Evolutionary conservation across 1,140 invertebrate genomes (phyloP).

Genomic region (Heliconius congener): DNA sequence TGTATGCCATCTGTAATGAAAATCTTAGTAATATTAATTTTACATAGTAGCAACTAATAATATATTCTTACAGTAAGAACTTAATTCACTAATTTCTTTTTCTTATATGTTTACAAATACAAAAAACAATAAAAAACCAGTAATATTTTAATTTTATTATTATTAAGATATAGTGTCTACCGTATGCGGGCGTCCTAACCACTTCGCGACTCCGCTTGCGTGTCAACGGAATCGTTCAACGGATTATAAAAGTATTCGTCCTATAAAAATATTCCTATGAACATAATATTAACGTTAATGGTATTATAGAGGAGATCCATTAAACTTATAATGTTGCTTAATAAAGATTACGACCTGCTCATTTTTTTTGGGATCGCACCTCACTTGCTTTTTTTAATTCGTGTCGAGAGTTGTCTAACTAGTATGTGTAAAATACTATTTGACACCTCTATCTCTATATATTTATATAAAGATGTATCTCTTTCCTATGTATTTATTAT

Average conservation of each 20-base stretch:
- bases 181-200: conserved; percentile 12
- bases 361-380: conserved; percentile 38
- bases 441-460: no score
- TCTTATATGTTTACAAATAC: neutral
- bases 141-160: neutral
- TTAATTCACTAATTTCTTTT: no score
- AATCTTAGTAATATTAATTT: no score
- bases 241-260: conserved; percentile 63
- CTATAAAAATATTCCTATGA: conserved; percentile 62
- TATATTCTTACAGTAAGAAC: no score
- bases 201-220: conserved; percentile 43
- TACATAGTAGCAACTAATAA: no score
- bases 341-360: conserved; percentile 51
- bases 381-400: conserved; percentile 25
- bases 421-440: neutral
- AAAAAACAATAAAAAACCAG: neutral
- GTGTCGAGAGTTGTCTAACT: conserved; percentile 24
- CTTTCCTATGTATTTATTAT: no score
- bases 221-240: conserved; percentile 53
- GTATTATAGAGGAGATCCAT: conserved; percentile 55
- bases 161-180: neutral
- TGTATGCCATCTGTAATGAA: no score
- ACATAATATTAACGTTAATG: conserved; percentile 61
- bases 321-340: conserved; percentile 55
- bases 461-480: no score